phyloP scores from a whole-genome alignment of 2,888 invertebrate genomes.

The Limnephilus rhombicus region DNA sequence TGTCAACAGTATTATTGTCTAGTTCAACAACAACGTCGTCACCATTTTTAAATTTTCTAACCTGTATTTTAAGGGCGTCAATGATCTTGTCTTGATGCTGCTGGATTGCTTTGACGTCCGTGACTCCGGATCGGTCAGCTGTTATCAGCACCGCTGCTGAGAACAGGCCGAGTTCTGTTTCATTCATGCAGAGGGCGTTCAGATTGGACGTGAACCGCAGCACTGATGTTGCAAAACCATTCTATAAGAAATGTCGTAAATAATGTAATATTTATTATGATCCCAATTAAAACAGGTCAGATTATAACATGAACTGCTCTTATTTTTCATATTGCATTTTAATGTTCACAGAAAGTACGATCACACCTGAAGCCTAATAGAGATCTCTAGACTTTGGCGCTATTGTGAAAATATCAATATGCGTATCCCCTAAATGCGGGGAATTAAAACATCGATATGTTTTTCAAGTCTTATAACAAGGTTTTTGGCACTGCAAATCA shows the following conservation, averaged over 20 bases:
- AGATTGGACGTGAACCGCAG: conserved; percentile 89
- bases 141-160: conserved; percentile 91
- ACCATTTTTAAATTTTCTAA: conserved; percentile 68
- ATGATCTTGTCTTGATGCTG: conserved; percentile 88
- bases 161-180: conserved; percentile 94
- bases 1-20: neutral
- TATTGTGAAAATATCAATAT: neutral
- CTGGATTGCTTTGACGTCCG: conserved; percentile 87
- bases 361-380: neutral
- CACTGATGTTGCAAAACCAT: conserved; percentile 88
- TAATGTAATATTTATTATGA: neutral
- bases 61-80: conserved; percentile 92
- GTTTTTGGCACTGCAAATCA: no score
- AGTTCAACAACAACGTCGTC: neutral
- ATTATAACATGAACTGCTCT: no score
- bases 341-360: neutral
- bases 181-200: conserved; percentile 87
- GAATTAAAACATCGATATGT: no score
- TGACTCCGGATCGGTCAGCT: conserved; percentile 88
- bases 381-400: neutral
- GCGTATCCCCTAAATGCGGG: no score
- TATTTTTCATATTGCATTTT: neutral
- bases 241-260: conserved; percentile 75
- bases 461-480: no score
- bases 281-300: no score